phyloP scores from a whole-genome alignment of 2,888 invertebrate genomes.

The Steinernema hermaphroditum region DNA sequence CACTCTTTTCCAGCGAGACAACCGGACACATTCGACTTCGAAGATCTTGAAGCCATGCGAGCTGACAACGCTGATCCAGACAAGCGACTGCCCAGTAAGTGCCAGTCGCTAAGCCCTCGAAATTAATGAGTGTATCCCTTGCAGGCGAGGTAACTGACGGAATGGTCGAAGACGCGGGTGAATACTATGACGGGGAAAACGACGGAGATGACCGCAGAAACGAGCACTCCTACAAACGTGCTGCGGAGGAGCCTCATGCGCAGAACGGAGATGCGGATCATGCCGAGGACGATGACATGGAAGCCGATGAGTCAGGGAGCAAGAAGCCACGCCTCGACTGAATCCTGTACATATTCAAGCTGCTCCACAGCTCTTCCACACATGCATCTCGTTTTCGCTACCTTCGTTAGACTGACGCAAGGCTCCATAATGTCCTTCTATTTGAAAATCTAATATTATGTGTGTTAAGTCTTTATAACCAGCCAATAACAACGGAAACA shows the following conservation, averaged over 20 bases:
- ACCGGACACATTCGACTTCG: slow-evolving; percentile 50
- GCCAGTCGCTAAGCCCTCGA: not conserved
- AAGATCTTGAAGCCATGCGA: slow-evolving; percentile 44
- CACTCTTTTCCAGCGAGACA: slow-evolving; percentile 50
- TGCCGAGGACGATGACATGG: slow-evolving; percentile 46
- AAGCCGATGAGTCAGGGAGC: slow-evolving; percentile 44
- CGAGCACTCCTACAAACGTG: slow-evolving; percentile 68
- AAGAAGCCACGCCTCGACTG: slow-evolving; percentile 24
- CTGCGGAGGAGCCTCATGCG: slow-evolving; percentile 13
- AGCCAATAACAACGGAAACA: slow-evolving; percentile 43
- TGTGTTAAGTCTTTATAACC: slow-evolving; percentile 36
- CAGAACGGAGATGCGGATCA: not conserved
- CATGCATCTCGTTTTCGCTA: not conserved
- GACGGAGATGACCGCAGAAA: slow-evolving; percentile 77
- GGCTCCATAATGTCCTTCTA: not conserved
- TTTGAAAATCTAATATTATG: not conserved
- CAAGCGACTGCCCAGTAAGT: slow-evolving; percentile 50
- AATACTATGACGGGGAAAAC: slow-evolving; percentile 67
- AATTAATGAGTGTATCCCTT: not conserved
- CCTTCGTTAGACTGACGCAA: not conserved
- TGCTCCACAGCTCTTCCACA: not conserved
- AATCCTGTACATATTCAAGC: not conserved
- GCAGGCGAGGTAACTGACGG: slow-evolving; percentile 51
- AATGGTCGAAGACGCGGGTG: slow-evolving; percentile 44
- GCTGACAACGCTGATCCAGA: slow-evolving; percentile 61